These are phyloP conservation scores for Syngnathus typhle DNA, from an alignment of 2,113 vertebrate genomes.

Conservation along the genomic window DNA sequence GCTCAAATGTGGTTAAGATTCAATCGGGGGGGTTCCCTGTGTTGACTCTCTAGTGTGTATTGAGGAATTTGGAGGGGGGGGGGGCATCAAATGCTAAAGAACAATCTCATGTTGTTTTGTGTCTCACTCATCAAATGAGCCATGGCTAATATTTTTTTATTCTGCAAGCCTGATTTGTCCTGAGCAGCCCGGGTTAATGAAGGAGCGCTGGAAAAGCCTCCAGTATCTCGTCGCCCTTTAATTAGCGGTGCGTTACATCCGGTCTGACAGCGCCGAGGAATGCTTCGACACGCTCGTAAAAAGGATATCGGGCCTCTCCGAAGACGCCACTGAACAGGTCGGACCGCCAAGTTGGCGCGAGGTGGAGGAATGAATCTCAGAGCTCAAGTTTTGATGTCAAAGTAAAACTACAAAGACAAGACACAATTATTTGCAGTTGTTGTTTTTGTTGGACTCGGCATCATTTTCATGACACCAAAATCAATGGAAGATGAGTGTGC, in stretches of 20 bases:
- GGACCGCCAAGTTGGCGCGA: too few relatives aligned
- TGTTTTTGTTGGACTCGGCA: background rate
- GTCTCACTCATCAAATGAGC: too few relatives aligned
- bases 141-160: too few relatives aligned
- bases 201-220: slow-evolving; percentile 2
- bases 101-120: too few relatives aligned
- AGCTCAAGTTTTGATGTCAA: background rate
- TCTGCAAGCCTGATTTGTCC: background rate
- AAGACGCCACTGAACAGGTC: slow-evolving; percentile 46
- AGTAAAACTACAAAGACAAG: background rate
- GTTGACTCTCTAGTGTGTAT: background rate
- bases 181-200: background rate
- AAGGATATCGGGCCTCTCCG: slow-evolving; percentile 48
- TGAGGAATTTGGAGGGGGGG: background rate
- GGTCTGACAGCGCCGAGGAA: slow-evolving; percentile 55
- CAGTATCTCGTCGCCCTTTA: slow-evolving; percentile 40
- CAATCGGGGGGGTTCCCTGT: background rate
- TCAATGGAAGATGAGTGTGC: background rate
- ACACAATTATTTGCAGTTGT: background rate
- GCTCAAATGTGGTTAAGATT: background rate
- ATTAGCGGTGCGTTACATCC: slow-evolving; percentile 60
- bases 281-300: slow-evolving; percentile 61
- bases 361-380: background rate
- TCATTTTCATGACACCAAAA: background rate
- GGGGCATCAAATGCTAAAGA: too few relatives aligned